These are phyloP conservation scores for Andrena haemorrhoa DNA, from an alignment of 2,888 invertebrate genomes.

Conservation along the genomic window DNA sequence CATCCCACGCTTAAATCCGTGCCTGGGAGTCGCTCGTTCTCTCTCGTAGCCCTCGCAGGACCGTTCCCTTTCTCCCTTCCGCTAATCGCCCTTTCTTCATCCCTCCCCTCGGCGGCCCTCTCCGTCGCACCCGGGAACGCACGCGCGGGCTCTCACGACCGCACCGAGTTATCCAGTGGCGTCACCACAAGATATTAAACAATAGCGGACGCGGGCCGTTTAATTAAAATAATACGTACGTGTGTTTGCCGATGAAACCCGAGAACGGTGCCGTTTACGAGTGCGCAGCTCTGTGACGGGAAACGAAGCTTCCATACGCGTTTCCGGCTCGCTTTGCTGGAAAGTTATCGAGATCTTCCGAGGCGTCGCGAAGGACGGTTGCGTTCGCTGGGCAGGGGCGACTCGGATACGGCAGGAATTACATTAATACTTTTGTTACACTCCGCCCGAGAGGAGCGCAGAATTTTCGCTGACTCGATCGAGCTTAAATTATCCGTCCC, in stretches of 20 bases:
- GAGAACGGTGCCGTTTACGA: not conserved
- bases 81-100: slow-evolving; percentile 52
- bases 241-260: not conserved
- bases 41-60: slow-evolving; percentile 29
- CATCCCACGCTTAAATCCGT: slow-evolving; percentile 71
- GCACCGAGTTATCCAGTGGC: slow-evolving; percentile 65
- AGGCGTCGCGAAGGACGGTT: not conserved
- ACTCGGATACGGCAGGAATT: not conserved
- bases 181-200: slow-evolving; percentile 58
- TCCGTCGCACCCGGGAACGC: slow-evolving; percentile 55
- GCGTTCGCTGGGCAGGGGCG: not conserved
- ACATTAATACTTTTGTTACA: not conserved
- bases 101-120: slow-evolving; percentile 34
- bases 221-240: slow-evolving; percentile 46
- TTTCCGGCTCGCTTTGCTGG: not conserved
- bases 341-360: not conserved
- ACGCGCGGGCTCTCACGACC: slow-evolving; percentile 66
- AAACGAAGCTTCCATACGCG: not conserved
- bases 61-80: slow-evolving; percentile 44
- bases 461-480: too few species aligned
- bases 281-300: not conserved
- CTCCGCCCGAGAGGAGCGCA: too few species aligned
- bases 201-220: slow-evolving; percentile 48
- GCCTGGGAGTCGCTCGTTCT: slow-evolving; percentile 61
- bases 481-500: too few species aligned